A percentile compares a stretch with the other conserved stretches of the same genome.
These are phyloP conservation scores for Apodemia zela DNA, from an alignment of 2,888 invertebrate species.

Conservation along the genomic window DNA sequence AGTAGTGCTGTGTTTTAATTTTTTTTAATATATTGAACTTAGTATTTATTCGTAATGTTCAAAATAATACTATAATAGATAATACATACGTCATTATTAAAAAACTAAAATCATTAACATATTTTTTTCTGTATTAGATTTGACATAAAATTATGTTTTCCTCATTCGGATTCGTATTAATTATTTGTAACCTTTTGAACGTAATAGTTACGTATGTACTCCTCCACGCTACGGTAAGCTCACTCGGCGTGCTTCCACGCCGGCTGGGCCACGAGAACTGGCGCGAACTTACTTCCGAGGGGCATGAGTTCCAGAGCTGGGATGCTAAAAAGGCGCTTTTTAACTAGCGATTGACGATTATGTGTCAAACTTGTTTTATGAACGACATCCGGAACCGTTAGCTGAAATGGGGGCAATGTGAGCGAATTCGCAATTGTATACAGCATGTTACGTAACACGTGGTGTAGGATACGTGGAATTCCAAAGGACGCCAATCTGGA, in stretches of 20 bases:
- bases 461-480: not conserved
- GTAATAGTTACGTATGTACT: not conserved
- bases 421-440: slow-evolving; percentile 13
- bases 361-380: slow-evolving; percentile 38
- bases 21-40: too few relatives aligned
- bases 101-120: too few relatives aligned
- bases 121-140: not conserved
- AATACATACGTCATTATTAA: too few relatives aligned
- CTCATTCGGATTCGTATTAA: too few relatives aligned
- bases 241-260: slow-evolving; percentile 12
- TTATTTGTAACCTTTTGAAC: not conserved
- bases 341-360: slow-evolving; percentile 37
- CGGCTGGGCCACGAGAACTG: slow-evolving; percentile 13
- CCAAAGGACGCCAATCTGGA: too few relatives aligned
- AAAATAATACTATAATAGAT: too few relatives aligned
- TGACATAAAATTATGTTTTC: not conserved
- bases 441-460: slow-evolving; percentile 16
- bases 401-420: slow-evolving; percentile 31
- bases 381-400: slow-evolving; percentile 37
- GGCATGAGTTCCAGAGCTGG: slow-evolving; percentile 28
- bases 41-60: too few relatives aligned
- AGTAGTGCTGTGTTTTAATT: too few relatives aligned
- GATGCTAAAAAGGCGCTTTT: slow-evolving; percentile 37
- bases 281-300: slow-evolving; percentile 9
- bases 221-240: slow-evolving; percentile 17